Percentiles rank a stretch among this genome's conserved stretches.
phyloP scores from a whole-genome alignment of 2,113 vertebrate genomes.

The Calyptomena viridis region DNA sequence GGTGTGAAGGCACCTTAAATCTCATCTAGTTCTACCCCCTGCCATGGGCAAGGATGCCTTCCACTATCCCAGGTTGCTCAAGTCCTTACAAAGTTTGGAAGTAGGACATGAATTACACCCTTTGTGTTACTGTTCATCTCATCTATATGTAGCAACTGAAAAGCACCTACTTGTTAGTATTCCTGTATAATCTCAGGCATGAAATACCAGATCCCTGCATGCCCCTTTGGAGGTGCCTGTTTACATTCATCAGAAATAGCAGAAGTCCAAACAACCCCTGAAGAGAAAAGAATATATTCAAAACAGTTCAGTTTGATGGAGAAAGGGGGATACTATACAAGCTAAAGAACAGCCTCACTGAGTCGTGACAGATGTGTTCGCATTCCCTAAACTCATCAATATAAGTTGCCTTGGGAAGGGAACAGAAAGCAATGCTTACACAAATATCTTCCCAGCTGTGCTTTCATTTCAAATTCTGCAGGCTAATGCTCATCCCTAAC shows the following conservation, averaged over 20 bases:
- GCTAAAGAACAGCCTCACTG: background rate
- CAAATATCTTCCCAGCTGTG: background rate
- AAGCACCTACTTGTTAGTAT: background rate
- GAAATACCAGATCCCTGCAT: background rate
- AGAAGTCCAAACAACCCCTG: background rate
- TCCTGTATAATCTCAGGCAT: background rate
- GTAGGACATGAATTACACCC: background rate
- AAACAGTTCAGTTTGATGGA: background rate
- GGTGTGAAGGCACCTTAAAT: background rate
- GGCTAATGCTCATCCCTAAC: background rate
- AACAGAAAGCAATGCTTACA: background rate
- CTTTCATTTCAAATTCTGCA: background rate
- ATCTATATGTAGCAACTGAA: background rate
- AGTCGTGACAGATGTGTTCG: background rate
- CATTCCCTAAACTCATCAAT: background rate
- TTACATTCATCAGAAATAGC: background rate
- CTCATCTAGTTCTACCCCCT: background rate
- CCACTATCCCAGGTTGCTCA: fast-evolving
- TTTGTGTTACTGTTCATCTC: background rate
- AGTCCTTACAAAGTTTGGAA: background rate
- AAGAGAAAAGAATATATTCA: background rate
- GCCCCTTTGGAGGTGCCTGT: fast-evolving
- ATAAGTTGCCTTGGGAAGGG: background rate
- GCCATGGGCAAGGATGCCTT: too few species aligned
- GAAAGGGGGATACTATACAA: background rate